Base-by-base conservation (phyloP, 2,797 vertebrate species). In the Geotrypetes seraphini region DNA sequence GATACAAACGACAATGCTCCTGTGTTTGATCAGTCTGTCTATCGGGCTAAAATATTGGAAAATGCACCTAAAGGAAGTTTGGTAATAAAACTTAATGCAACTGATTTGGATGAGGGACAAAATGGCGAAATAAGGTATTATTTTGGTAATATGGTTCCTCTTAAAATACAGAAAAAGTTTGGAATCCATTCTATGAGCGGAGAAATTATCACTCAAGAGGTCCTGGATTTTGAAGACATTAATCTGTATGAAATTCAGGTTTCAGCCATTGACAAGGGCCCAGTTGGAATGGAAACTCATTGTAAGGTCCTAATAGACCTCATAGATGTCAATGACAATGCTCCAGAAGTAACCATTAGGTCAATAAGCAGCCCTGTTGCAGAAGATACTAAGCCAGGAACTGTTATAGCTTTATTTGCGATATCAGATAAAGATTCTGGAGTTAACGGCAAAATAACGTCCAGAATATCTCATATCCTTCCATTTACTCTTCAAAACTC, bases 271-370 rank as follows among this genome's bases (percentile, higher is more conserved):
- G 79, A 84, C 24, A 66, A 63, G 12, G 78, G 76, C 0, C 0
- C 0, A 0, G 3, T 1, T 3, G 66, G 77, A 2, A 61, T 62
- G 3, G 70, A 52, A 33, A 31, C 58, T 4, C 53, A 76, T 4
- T 51, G 63, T 20, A 83, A 82, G 59, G 4, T 85, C 0, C 28
- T 85, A 1, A 59, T 85, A 1, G 74, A 79, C 5, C 33, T 85
- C 6, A 22, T 61, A 2, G 81, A 84, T 20, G 57, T 75, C 1
- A 84, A 84, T 25, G 81, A 84, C 23, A 84, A 83, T 18, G 40
- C 31, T 2, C 81, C 79, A 22, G 56, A 75, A 43, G 73, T 84
- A 30, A 19, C 22, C 7, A 7, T 45, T 3, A 50, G 33, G 20
- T 50, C 47, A 2, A 21, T 40, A 8, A 16, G 5, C 7, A 33